A percentile compares a stretch with the other conserved stretches of the same genome.
These are phyloP conservation scores for Hydriomena furcata DNA, from an alignment of 2,888 invertebrate genomes.

Conservation along the genomic window DNA sequence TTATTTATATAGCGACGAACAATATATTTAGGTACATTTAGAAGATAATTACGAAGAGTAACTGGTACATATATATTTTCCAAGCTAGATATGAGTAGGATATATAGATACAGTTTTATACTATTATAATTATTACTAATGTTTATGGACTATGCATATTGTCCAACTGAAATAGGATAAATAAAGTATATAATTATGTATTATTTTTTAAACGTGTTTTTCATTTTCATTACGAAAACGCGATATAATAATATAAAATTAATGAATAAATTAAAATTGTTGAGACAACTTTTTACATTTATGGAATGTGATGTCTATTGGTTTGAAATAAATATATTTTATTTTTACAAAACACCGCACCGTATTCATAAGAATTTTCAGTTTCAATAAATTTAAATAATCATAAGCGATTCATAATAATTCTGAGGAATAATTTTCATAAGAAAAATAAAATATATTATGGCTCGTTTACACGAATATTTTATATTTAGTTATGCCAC, in stretches of 20 bases:
- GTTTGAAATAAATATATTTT: constrained; percentile 48
- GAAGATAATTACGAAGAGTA: constrained; percentile 8
- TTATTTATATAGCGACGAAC: constrained; percentile 53
- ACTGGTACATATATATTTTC: constrained; percentile 16
- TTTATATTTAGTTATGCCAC: constrained; percentile 22
- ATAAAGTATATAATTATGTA: background rate
- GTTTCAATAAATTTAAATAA: constrained; percentile 18
- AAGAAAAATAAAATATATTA: constrained; percentile 13
- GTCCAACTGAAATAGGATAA: too few relatives aligned
- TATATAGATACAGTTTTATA: constrained; percentile 11
- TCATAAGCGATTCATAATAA: constrained; percentile 14
- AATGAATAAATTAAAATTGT: constrained; percentile 21
- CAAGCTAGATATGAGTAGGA: constrained; percentile 20
- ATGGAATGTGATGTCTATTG: constrained; percentile 74
- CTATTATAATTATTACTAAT: constrained; percentile 10
- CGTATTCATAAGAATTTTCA: constrained; percentile 57
- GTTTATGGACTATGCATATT: constrained; percentile 10
- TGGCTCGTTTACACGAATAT: constrained; percentile 21
- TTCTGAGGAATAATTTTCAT: background rate
- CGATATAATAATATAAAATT: background rate
- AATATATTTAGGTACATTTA: constrained; percentile 8
- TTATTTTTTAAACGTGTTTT: background rate
- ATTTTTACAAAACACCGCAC: constrained; percentile 46
- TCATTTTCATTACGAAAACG: constrained; percentile 12
- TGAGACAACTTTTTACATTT: constrained; percentile 56